These are phyloP conservation scores for Temnothorax nylanderi DNA, from an alignment of 1,140 invertebrate species.

Conservation along the genomic window DNA sequence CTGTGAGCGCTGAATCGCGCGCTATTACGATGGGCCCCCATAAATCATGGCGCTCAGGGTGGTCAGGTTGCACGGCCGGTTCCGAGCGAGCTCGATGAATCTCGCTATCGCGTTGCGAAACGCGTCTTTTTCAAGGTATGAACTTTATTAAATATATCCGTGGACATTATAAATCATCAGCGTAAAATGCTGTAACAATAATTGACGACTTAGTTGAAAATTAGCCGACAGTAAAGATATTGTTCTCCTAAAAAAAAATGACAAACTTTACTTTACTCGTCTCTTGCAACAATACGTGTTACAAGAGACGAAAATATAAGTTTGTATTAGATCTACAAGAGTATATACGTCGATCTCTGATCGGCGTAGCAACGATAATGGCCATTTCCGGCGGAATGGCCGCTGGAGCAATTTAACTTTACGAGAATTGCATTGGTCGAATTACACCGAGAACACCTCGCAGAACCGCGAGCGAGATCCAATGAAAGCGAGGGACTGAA, in stretches of 20 bases:
- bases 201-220: neutral
- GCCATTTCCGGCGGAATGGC: slow-evolving; percentile 49
- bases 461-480: slow-evolving; percentile 44
- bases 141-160: slow-evolving; percentile 49
- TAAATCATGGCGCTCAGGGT: slow-evolving; percentile 82
- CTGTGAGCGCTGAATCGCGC: slow-evolving; percentile 77
- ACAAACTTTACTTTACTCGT: slow-evolving; percentile 15
- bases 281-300: neutral
- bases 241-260: neutral
- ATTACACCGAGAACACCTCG: slow-evolving; percentile 69
- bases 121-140: slow-evolving; percentile 41
- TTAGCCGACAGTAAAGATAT: neutral
- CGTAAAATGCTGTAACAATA: neutral
- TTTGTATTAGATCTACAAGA: slow-evolving; percentile 48
- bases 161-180: neutral
- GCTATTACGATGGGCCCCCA: slow-evolving; percentile 75
- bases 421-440: slow-evolving; percentile 67
- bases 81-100: slow-evolving; percentile 28
- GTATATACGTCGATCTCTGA: slow-evolving; percentile 56
- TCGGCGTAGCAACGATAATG: slow-evolving; percentile 47
- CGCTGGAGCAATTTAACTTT: slow-evolving; percentile 70
- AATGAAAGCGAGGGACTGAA: slow-evolving; percentile 36
- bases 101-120: slow-evolving; percentile 40
- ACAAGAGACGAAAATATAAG: slow-evolving; percentile 5
- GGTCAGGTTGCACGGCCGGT: slow-evolving; percentile 69